Evolutionary conservation across 2,888 invertebrate species (phyloP).

Genomic region (Gari tellinella): DNA sequence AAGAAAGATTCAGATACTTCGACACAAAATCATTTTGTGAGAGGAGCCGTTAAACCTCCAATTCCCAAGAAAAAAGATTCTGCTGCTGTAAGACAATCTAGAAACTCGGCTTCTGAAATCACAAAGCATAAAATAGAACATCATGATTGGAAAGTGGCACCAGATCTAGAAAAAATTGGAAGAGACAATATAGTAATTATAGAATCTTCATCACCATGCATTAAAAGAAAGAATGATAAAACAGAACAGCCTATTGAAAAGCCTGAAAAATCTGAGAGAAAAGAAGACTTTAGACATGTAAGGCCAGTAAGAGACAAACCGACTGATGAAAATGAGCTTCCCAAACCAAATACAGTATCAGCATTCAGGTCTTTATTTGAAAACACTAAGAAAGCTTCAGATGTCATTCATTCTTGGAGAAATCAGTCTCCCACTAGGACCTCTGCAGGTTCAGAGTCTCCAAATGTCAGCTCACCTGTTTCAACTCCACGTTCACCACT

Average conservation of each 20-base stretch:
- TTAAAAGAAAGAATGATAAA: background rate
- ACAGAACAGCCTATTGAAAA: background rate
- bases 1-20: constrained; percentile 22
- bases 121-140: constrained; percentile 37
- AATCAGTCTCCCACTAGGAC: constrained; percentile 45
- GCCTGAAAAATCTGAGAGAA: background rate
- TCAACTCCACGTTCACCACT: constrained; percentile 47
- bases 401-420: constrained; percentile 44
- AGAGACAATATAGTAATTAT: constrained; percentile 72
- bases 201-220: constrained; percentile 52
- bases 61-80: constrained; percentile 27
- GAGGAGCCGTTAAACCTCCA: constrained; percentile 38
- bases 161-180: constrained; percentile 61
- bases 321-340: constrained; percentile 87
- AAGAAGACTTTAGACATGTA: constrained; percentile 14
- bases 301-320: constrained; percentile 36
- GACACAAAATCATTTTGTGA: constrained; percentile 22
- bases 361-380: constrained; percentile 66
- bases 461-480: constrained; percentile 30
- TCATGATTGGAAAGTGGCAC: constrained; percentile 60
- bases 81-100: background rate
- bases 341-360: constrained; percentile 94
- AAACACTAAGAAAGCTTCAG: constrained; percentile 39
- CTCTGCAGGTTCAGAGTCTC: constrained; percentile 46
- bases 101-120: constrained; percentile 36